Percentiles rank a stretch among this genome's conserved stretches.
phyloP scores from a whole-genome alignment of 2,888 invertebrate genomes.

The Campoplex capitator region DNA sequence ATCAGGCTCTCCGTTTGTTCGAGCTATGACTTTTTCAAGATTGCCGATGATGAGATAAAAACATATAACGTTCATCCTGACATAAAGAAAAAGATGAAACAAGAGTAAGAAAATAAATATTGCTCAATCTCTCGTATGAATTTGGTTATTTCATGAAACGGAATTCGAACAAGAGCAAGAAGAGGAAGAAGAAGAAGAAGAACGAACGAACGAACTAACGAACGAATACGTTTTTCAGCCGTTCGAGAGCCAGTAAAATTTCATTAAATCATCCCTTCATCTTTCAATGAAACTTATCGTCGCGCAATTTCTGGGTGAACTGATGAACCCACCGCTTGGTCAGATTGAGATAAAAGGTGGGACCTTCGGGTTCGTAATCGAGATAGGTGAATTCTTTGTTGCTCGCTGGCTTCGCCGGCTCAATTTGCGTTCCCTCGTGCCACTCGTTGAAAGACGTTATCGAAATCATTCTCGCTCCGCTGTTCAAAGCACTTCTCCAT shows the following conservation, averaged over 20 bases:
- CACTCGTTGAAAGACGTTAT: conserved; percentile 91
- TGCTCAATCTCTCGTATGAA: conserved; percentile 24
- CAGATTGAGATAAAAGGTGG: conserved; percentile 88
- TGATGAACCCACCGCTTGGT: conserved; percentile 88
- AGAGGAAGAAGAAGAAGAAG: too few species aligned
- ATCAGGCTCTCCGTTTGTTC: not conserved
- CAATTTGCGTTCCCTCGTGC: conserved; percentile 91
- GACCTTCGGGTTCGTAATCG: conserved; percentile 88
- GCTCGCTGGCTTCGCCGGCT: conserved; percentile 86
- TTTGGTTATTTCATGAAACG: not conserved
- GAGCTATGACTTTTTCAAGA: not conserved
- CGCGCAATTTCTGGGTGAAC: conserved; percentile 79
- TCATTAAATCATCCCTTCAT: not conserved
- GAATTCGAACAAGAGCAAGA: not conserved
- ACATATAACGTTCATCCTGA: not conserved
- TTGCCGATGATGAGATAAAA: not conserved
- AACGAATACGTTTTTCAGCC: not conserved
- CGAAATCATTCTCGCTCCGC: conserved; percentile 86
- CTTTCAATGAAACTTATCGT: conserved; percentile 51
- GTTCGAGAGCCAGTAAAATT: not conserved
- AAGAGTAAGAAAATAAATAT: not conserved
- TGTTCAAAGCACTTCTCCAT: conserved; percentile 87
- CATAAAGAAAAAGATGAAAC: not conserved
- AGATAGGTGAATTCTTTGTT: conserved; percentile 84
- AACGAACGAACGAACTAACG: not conserved